Evolutionary conservation across 2,888 invertebrate genomes (phyloP), one percentile per base, ranked within the genome.

Genomic region (Didymodactylos carnosus): DNA sequence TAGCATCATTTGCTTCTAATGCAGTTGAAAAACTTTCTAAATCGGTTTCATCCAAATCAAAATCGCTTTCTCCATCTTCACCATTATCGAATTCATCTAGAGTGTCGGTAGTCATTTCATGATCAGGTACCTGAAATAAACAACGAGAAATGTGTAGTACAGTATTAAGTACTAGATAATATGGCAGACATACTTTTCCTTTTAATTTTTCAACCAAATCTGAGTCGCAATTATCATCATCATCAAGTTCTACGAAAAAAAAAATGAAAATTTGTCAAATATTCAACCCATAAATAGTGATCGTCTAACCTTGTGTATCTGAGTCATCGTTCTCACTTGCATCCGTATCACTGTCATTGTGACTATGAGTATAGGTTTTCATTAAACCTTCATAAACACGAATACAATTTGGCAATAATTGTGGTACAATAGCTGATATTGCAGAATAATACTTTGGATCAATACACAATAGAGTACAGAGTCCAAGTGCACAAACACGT

Each of bases 301-400:
- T n/a, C n/a, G n/a, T n/a, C n/a, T n/a, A n/a, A n/a, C n/a, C 62
- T 11, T 19, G 16, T 10, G 62, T n/a, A 27, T 35, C 62, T 35
- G 62, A 62, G 43, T 76, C 77, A n/a, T 76, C 76, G 13, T 76
- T 78, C 23, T 76, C 76, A 23, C 71, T 73, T 14, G 77, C 76
- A 39, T 75, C 76, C 43, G 76, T 71, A 23, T 49, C 49, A 46
- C 77, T 27, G 51, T 72, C 23, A 72, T 72, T 14, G 73, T 76
- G 39, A 76, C 81, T 80, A 86, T 87, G 85, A 78, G 91, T 91
- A 84, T 97, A 97, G 0, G 95, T 94, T 77, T 92, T 87, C 82
- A 93, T 93, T 46, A 97, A 86, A 0, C 95, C 95, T 79, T 94
- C 92, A 83, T 97, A 95, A 23, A 97, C 86, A 75, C 92, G 85